These are phyloP conservation scores for Osmoderma eremita DNA, from an alignment of 2,888 invertebrate genomes.

Conservation along the genomic window DNA sequence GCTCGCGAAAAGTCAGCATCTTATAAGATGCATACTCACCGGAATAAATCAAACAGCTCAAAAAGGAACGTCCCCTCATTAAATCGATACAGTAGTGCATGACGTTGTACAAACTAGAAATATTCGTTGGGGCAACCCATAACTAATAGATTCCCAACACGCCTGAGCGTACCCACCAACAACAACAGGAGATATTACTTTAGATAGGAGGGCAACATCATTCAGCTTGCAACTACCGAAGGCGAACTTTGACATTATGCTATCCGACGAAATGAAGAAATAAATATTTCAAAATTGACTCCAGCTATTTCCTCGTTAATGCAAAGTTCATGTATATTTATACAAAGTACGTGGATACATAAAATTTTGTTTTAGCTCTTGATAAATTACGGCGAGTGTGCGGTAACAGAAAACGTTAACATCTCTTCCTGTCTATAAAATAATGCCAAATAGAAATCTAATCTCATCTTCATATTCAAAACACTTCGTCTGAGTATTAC, in stretches of 20 bases:
- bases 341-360: not conserved
- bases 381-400: conserved; percentile 2
- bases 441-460: too few species aligned
- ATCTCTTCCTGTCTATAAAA: too few species aligned
- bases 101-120: conserved; percentile 25
- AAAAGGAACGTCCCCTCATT: conserved; percentile 8
- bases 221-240: conserved; percentile 20
- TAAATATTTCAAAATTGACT: conserved; percentile 12
- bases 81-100: conserved; percentile 28
- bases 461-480: too few species aligned
- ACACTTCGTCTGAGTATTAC: too few species aligned
- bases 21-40: conserved; percentile 25
- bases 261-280: conserved; percentile 24
- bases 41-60: conserved; percentile 19
- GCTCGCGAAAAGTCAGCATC: not conserved
- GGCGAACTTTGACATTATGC: conserved; percentile 8
- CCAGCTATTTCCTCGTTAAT: conserved; percentile 12
- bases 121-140: conserved; percentile 11
- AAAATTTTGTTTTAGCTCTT: not conserved
- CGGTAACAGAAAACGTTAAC: not conserved
- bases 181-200: conserved; percentile 32
- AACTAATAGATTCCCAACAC: not conserved
- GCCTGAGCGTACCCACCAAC: not conserved
- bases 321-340: conserved; percentile 13
- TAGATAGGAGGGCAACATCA: conserved; percentile 30